phyloP scores from a whole-genome alignment of 2,113 vertebrate genomes.

The Salvelinus namaycush region DNA sequence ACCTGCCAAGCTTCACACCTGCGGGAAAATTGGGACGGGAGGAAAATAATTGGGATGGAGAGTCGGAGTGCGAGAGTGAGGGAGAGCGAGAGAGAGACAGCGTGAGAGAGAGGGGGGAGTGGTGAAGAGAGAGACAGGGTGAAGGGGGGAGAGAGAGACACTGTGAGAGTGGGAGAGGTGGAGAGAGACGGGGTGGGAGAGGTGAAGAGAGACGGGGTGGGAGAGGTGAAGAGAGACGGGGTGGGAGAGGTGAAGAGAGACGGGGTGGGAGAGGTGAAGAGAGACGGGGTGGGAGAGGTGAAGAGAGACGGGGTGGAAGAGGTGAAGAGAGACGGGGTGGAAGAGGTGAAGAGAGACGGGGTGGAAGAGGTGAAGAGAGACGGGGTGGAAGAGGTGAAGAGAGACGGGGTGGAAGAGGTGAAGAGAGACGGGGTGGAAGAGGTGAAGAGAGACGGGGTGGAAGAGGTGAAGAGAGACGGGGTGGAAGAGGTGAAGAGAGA shows the following conservation, averaged over 20 bases:
- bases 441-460: too few relatives aligned
- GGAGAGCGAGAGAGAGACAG: too few relatives aligned
- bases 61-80: not conserved
- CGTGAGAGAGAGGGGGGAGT: too few relatives aligned
- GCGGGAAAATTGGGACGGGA: not conserved
- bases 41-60: not conserved
- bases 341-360: too few relatives aligned
- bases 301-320: not conserved
- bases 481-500: too few relatives aligned
- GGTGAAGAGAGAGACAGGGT: not conserved
- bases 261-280: too few relatives aligned
- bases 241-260: not conserved
- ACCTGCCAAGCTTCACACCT: not conserved
- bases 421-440: too few relatives aligned
- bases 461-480: too few relatives aligned
- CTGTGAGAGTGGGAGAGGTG: too few relatives aligned
- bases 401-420: fast-evolving
- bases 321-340: not conserved
- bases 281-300: too few relatives aligned
- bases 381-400: too few relatives aligned
- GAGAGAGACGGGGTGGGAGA: not conserved
- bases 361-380: too few relatives aligned
- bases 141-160: not conserved
- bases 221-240: not conserved
- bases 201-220: not conserved